These are phyloP conservation scores for Rugalucina vietnamica DNA, from an alignment of 2,888 invertebrate genomes.

Conservation along the genomic window DNA sequence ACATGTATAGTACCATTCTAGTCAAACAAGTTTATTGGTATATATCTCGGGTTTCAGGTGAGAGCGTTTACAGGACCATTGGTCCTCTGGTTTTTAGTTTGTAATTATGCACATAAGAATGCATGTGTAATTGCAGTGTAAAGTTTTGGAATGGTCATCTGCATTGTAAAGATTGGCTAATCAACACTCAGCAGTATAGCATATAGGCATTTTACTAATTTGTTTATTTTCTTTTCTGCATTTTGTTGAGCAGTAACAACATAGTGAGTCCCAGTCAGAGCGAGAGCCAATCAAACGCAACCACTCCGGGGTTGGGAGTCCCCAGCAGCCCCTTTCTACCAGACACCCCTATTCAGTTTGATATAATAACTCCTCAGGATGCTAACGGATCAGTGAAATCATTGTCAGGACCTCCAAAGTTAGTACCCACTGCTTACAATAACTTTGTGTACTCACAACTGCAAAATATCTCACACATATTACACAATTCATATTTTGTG, in stretches of 20 bases:
- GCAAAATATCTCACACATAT: neutral
- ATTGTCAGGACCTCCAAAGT: conserved; percentile 82
- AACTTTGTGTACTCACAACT: neutral
- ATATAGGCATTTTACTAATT: conserved; percentile 9
- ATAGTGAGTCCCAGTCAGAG: conserved; percentile 39
- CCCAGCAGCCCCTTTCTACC: conserved; percentile 74
- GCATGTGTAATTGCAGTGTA: too few species aligned
- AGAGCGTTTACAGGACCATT: too few species aligned
- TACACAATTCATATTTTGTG: too few species aligned
- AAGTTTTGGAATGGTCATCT: too few species aligned
- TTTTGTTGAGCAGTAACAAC: conserved; percentile 41
- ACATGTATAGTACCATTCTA: too few species aligned
- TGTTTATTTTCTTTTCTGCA: conserved; percentile 23
- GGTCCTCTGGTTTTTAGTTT: too few species aligned
- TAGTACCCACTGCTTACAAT: conserved; percentile 59
- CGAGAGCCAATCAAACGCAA: conserved; percentile 41
- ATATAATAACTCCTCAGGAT: conserved; percentile 81
- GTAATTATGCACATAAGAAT: too few species aligned
- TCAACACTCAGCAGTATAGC: neutral
- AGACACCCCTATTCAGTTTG: conserved; percentile 84
- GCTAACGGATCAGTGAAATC: conserved; percentile 72
- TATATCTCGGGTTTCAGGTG: too few species aligned
- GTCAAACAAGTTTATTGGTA: too few species aligned
- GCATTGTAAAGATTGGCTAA: too few species aligned
- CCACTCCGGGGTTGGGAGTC: conserved; percentile 53